Evolutionary conservation across 2,888 invertebrate genomes (phyloP), one percentile per base, ranked within the genome.

Genomic region (Beris chalybata): DNA sequence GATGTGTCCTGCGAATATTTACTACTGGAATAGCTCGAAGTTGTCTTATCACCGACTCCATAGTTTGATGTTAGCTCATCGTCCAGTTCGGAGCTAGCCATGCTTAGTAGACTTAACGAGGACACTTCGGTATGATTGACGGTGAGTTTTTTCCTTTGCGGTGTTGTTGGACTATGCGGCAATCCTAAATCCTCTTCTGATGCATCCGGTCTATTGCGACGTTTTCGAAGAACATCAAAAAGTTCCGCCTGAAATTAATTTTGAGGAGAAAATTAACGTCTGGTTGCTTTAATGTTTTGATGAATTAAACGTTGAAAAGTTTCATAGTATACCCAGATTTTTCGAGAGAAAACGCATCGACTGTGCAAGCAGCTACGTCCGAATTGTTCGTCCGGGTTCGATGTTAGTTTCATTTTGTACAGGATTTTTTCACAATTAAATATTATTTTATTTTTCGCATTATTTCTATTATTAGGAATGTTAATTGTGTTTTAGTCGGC

Each of bases 11-110:
- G 44, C 45, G 55, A 53, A 7, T 45, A 55, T 9, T 45, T 30
- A 13, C 44, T 71, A 70, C 43, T 65, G 30, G 38, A 70, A 69
- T 55, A 69, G 67, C 45, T 70, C 12, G 66, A 64, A 70, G 38
- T 45, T 54, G 55, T 31, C 67, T 45, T 44, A 22, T 53, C 66
- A 32, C 53, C 53, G n/a, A 12, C 15, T 7, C 66, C 55, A n/a
- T 61, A 55, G 29, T 30, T 29, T 30, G 69, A 64, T 48, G 73
- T 67, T 43, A 70, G 50, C 43, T 80, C 81, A 66, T 89, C 89
- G 74, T 90, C 89, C 82, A 88, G 87, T 80, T 89, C 90, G 22
- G 89, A 89, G 78, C 89, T 89, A 73, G 88, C 90, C 82, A 91
- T 89, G 81, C 92, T 92, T 79, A 90, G 86, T 73, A 92, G 83